Evolutionary conservation across 2,113 vertebrate genomes (phyloP).

Genomic region (Rhinopomastus cyanomelas): DNA sequence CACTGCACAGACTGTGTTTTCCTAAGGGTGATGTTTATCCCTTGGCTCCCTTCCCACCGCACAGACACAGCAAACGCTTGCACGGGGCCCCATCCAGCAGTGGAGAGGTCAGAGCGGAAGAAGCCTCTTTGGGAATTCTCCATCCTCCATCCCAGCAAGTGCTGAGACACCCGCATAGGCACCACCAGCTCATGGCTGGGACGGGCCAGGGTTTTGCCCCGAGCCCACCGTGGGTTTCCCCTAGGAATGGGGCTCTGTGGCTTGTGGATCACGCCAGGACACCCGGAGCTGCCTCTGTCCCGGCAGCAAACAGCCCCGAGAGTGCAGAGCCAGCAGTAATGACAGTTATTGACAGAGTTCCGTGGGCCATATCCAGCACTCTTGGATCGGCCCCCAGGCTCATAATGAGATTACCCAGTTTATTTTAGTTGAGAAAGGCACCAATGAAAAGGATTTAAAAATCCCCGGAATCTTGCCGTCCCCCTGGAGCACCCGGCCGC

Average conservation of each 20-base stretch:
- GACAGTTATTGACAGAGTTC: not conserved
- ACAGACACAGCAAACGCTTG: not conserved
- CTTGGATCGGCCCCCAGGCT: not conserved
- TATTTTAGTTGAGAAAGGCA: slow-evolving; percentile 50
- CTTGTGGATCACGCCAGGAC: not conserved
- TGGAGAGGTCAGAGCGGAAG: not conserved
- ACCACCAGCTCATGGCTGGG: rapidly evolving
- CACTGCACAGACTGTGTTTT: slow-evolving; percentile 10
- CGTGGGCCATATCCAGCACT: not conserved
- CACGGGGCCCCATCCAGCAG: not conserved
- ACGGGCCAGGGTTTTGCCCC: not conserved
- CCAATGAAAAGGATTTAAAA: slow-evolving; percentile 46
- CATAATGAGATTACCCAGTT: slow-evolving; percentile 50
- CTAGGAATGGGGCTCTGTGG: not conserved
- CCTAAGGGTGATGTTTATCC: slow-evolving; percentile 29
- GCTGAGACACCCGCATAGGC: not conserved
- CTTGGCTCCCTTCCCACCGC: not conserved
- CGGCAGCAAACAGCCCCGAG: not conserved
- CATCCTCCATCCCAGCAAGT: rapidly evolving
- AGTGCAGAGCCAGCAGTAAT: not conserved
- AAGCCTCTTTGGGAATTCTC: not conserved
- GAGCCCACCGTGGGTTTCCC: not conserved
- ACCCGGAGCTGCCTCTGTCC: not conserved
- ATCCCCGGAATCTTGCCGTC: not conserved
- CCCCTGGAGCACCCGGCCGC: not conserved